Conservation (phyloP, 2,113 vertebrate species). For the Lamprotornis superbus region DNA sequence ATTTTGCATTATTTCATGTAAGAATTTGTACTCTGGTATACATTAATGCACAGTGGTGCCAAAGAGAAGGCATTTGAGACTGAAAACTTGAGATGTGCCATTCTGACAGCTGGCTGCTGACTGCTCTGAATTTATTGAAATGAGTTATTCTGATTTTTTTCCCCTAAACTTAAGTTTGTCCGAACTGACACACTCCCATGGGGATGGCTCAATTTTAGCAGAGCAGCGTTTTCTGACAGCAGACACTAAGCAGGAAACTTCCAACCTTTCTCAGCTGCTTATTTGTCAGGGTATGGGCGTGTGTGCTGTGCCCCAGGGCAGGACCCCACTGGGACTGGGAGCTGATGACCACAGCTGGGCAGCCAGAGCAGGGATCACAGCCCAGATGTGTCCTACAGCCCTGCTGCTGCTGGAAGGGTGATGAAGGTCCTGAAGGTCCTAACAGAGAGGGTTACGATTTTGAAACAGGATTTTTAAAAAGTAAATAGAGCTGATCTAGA, state of each 20-base stretch:
- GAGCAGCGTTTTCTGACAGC: not conserved
- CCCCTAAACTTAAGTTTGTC: not conserved
- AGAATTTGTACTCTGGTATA: not conserved
- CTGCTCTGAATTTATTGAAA: conserved; percentile 12
- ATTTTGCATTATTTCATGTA: not conserved
- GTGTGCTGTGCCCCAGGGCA: not conserved
- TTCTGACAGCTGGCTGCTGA: conserved; percentile 35
- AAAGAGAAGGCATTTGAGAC: conserved; percentile 19
- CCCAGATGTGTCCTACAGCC: not conserved
- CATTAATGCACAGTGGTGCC: not conserved
- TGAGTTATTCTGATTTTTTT: not conserved
- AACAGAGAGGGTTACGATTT: not conserved
- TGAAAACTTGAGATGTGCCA: not conserved
- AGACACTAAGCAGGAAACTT: not conserved
- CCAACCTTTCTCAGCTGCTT: not conserved
- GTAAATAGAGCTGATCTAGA: not conserved
- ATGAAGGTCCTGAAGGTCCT: not conserved
- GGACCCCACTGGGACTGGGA: not conserved
- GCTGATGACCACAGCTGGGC: not conserved
- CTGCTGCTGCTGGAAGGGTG: not conserved
- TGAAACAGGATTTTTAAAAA: not conserved
- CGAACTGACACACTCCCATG: not conserved
- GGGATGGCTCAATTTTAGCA: not conserved
- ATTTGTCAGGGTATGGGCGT: not conserved
- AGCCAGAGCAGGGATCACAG: not conserved